These are phyloP conservation scores for Eupithecia subumbrata DNA, from an alignment of 2,888 invertebrate species.

Conservation along the genomic window DNA sequence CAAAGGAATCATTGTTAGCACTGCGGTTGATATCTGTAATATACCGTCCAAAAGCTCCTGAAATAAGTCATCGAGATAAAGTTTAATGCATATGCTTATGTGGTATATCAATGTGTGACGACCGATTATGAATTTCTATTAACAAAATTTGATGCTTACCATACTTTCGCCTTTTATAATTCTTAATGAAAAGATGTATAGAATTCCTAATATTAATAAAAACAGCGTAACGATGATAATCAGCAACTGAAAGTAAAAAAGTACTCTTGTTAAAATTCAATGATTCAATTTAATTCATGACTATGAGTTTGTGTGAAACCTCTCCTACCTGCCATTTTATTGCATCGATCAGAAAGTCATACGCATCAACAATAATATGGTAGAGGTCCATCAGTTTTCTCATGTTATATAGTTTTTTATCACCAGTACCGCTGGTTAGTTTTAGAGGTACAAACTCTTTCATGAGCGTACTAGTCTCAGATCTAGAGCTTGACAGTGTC, in stretches of 20 bases:
- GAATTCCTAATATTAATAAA: constrained; percentile 51
- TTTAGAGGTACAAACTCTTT: constrained; percentile 50
- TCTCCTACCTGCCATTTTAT: constrained; percentile 68
- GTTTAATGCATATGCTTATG: background rate
- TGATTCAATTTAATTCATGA: background rate
- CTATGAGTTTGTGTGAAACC: background rate
- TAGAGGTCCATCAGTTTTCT: constrained; percentile 64
- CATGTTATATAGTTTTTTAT: constrained; percentile 51
- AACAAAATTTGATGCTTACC: constrained; percentile 15
- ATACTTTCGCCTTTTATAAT: constrained; percentile 49
- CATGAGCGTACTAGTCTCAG: constrained; percentile 43
- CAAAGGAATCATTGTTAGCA: constrained; percentile 55
- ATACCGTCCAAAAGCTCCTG: constrained; percentile 50
- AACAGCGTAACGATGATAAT: constrained; percentile 60
- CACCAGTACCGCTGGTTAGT: constrained; percentile 33
- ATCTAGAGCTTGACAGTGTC: constrained; percentile 48
- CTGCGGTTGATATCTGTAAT: constrained; percentile 45
- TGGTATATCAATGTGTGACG: background rate
- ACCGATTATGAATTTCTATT: constrained; percentile 46
- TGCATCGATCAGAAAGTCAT: constrained; percentile 61
- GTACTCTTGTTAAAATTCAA: background rate
- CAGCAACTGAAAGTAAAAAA: constrained; percentile 59
- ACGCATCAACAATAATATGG: constrained; percentile 59
- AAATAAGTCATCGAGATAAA: constrained; percentile 25
- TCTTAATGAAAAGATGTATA: constrained; percentile 53